Percentiles rank a stretch among this genome's conserved stretches.
These are phyloP conservation scores for Coleophora flavipennella DNA, from an alignment of 2,888 invertebrate genomes.

Conservation along the genomic window DNA sequence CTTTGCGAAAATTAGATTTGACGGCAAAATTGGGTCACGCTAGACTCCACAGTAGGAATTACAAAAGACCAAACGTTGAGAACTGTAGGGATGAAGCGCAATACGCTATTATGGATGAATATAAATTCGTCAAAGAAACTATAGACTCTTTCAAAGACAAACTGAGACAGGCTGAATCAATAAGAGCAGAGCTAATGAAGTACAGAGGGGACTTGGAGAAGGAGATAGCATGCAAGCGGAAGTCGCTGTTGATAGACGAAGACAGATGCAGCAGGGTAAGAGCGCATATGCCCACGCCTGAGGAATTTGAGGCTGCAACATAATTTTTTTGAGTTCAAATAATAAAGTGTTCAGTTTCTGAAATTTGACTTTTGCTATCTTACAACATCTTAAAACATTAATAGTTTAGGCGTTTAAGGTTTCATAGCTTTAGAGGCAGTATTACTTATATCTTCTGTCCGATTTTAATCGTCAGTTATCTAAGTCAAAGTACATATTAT, in stretches of 20 bases:
- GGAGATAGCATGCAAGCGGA: conserved; percentile 80
- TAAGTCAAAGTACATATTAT: too few species aligned
- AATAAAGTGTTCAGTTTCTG: too few species aligned
- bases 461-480: too few species aligned
- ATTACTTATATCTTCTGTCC: too few species aligned
- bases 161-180: conserved; percentile 75
- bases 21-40: conserved; percentile 89
- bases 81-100: conserved; percentile 88
- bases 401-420: too few species aligned
- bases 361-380: too few species aligned
- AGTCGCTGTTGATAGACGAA: conserved; percentile 77
- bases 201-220: conserved; percentile 77
- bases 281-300: conserved; percentile 78
- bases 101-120: conserved; percentile 80
- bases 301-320: conserved; percentile 69
- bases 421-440: too few species aligned
- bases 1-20: conserved; percentile 79
- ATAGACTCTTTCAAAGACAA: conserved; percentile 68
- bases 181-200: conserved; percentile 67
- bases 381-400: too few species aligned
- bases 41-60: conserved; percentile 80
- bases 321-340: too few species aligned
- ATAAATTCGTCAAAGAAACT: conserved; percentile 71
- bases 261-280: conserved; percentile 75
- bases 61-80: conserved; percentile 82